Evolutionary conservation across 2,888 invertebrate species (phyloP).

Genomic region (Trichogramma evanescens): DNA sequence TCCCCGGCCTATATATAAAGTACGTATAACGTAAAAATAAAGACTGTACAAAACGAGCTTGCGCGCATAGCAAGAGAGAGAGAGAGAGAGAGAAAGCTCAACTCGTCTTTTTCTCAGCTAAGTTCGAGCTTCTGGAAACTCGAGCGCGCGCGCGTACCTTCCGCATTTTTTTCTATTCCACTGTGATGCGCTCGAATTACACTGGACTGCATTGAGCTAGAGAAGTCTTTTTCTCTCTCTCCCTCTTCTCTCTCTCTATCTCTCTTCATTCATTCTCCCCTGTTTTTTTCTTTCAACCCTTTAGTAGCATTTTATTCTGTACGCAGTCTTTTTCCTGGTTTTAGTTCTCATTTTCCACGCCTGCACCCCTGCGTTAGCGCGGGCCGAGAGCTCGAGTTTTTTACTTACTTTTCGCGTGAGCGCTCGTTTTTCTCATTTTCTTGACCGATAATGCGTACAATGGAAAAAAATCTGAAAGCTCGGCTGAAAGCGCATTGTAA

Average conservation of each 20-base stretch:
- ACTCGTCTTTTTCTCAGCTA: neutral
- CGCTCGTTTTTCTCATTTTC: neutral
- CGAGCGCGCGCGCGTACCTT: neutral
- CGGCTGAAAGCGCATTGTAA: too few relatives aligned
- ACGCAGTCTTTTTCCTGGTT: neutral
- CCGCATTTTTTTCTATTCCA: slow-evolving; percentile 15
- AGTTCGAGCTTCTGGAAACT: slow-evolving; percentile 8
- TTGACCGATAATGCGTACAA: too few relatives aligned
- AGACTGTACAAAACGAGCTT: too few relatives aligned
- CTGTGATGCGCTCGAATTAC: slow-evolving; percentile 12
- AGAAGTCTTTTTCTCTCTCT: neutral
- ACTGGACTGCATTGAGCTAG: slow-evolving; percentile 7
- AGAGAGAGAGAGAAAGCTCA: too few relatives aligned
- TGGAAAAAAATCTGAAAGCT: too few relatives aligned
- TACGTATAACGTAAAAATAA: too few relatives aligned
- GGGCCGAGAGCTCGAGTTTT: too few relatives aligned
- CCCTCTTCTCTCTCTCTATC: neutral
- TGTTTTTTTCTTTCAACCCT: neutral
- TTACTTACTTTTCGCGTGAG: too few relatives aligned
- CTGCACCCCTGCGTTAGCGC: too few relatives aligned
- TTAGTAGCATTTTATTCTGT: neutral
- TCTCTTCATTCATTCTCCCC: neutral
- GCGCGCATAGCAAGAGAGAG: too few relatives aligned
- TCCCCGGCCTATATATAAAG: too few relatives aligned
- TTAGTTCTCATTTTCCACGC: neutral